Evolutionary conservation across 2,797 vertebrate genomes (phyloP), one percentile per base, ranked within the genome.

Genomic region (Ctenopoma kingsleyae): DNA sequence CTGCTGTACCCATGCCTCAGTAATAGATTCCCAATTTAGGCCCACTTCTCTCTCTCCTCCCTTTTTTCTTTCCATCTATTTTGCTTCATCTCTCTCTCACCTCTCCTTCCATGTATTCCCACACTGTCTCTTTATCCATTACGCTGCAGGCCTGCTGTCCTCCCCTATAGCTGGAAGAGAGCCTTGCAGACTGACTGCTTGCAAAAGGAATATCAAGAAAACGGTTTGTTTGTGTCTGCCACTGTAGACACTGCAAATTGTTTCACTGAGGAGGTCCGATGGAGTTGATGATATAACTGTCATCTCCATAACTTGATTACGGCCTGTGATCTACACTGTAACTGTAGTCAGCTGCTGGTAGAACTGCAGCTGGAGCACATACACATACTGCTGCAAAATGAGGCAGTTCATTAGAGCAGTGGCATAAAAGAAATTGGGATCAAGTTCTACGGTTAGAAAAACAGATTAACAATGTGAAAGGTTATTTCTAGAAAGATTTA

Each of bases 21-120:
- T 95, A 95, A 95, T 94, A 95, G 94, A 95, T 95, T 95, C 93
- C 92, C 93, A 94, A 94, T 94, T 95, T 94, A 92, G 84, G 85
- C 79, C 90, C 83, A 76, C 78, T 78, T 83, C 81, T 79, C 71
- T 84, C 80, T 67, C 49, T 73, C 65, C 66, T 20, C 41, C 55
- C 52, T 56, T 77, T 85, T 77, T 89, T 58, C 4, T 75, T 57
- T 76, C 74, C n/a, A 19, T 80, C 68, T 70, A 53, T 75, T 76
- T 84, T 80, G 74, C 76, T 82, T 84, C 63, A 70, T 51, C 44
- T 35, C 71, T 54, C 63, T 53, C 53, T 56, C 57, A 74, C 60
- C 47, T 56, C 59, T 80, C 57, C 43, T 58, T 84, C 78, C 61
- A 73, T 75, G 50, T 74, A 70, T 88, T 80, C 65, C 67, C 54